Base-by-base conservation (phyloP, 2,888 invertebrate genomes). In the Drosophila falleni region DNA sequence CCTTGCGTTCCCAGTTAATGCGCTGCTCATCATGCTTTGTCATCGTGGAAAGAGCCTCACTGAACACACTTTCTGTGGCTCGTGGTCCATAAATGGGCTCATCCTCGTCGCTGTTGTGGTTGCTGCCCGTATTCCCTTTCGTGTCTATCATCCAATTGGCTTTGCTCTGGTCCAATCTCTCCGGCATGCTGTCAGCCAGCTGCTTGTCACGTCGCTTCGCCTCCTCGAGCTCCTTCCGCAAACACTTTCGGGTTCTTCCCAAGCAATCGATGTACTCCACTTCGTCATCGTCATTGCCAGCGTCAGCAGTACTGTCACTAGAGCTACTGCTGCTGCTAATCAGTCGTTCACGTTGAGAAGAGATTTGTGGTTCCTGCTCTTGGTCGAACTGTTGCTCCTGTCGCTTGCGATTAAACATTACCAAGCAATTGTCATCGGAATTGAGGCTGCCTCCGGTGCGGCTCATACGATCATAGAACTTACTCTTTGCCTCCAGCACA, bases 221-320 rank as follows among this genome's bases (percentile, higher is more conserved):
- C 42, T 94, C 93, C 5, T 94, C 94, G 19, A 98, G 92, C 92
- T 98, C 98, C 87, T 96, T 94, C 77, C 95, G 95, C 74, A 96
- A 94, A 92, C 98, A 98, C 84, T 96, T 96, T 54, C 98, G 94
- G 0, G 98, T 96, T 68, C 98, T 94, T 0, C 98, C 98, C 64
- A 98, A 94, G 72, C 96, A 96, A 92, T 98, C 98, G 0, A 95
- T 94, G 90, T 97, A 98, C 90, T 98, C 98, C 5, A 97, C 95
- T 97, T 95, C 95, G 90, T 95, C 95, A 60, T 94, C 94, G 77
- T 94, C 94, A 89, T 95, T 61, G 5, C 29, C 68, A 26, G 47
- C 67, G 0, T 53, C 58, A 9, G 62, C 70, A 6, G 29, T 31
- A 37, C 70, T 55, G 3, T 85, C 87, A 26, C 94, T 93, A 93